Evolutionary conservation across 2,888 invertebrate genomes (phyloP), one percentile per base, ranked within the genome.

Genomic region (Ochropleura plecta): DNA sequence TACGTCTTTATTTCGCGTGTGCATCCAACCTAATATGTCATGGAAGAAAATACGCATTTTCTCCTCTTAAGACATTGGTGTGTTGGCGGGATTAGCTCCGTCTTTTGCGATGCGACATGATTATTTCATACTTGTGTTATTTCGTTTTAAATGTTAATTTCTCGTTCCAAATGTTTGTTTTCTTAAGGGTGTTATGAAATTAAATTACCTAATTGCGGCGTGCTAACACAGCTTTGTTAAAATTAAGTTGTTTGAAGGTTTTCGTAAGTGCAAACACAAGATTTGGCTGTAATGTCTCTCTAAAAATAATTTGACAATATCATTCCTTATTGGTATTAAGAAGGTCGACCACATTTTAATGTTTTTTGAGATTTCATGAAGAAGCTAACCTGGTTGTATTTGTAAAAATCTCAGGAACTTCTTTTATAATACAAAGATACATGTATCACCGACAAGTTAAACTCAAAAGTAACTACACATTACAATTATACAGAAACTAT

Each of bases 1-100:
- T 85, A 80, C 76, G 88, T 85, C 88, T 90, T 89, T 89, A 89
- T 89, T 89, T 88, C 83, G 75, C 79, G 79, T 79, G 77, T 86
- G 84, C 84, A 82, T 76, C 86, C 74, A 82, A 77, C 83, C 81
- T 83, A 64, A 82, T 83, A 80, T 74, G 66, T 82, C 79, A 77
- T 75, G 73, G 72, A n/a, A 53, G 80, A 62, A 72, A 78, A 74
- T 63, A 70, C 79, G 67, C 65, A 76, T 79, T 84, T 82, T 79
- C 77, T 78, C 71, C 74, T 72, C 63, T 66, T 76, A 71, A 75
- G 63, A 81, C 73, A 84, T 84, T 75, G 84, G 84, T 71, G 63
- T 76, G 73, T 70, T 59, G 72, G 42, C 73, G 51, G 70, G 68
- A 78, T 84, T 84, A 84, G 65, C 63, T 84, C 42, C 42, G 70